These are phyloP conservation scores for Cosmopolites sordidus DNA, from an alignment of 2,888 invertebrate species.

Conservation along the genomic window DNA sequence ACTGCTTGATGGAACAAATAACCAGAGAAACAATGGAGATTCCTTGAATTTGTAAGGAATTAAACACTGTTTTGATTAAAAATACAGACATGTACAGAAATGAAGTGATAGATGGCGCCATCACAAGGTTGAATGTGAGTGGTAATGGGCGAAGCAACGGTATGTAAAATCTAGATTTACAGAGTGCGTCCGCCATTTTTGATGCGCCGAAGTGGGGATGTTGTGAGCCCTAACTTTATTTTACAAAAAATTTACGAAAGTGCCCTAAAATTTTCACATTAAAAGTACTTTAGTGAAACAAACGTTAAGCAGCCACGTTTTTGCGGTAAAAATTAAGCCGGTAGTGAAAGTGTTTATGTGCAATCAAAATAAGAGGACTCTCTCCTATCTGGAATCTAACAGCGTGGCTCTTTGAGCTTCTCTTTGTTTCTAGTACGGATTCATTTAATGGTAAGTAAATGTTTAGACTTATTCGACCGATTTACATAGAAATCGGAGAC, in stretches of 20 bases:
- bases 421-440: slow-evolving; percentile 48
- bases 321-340: slow-evolving; percentile 34
- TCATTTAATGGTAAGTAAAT: slow-evolving; percentile 45
- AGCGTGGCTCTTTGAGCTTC: slow-evolving; percentile 47
- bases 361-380: slow-evolving; percentile 41
- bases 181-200: slow-evolving; percentile 49
- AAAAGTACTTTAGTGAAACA: slow-evolving; percentile 40
- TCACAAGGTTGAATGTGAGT: slow-evolving; percentile 5
- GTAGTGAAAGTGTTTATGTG: slow-evolving; percentile 45
- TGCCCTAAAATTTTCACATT: slow-evolving; percentile 42
- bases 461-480: slow-evolving; percentile 18
- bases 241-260: slow-evolving; percentile 45
- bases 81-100: no score
- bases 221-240: slow-evolving; percentile 46
- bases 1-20: no score
- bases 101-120: slow-evolving; percentile 3
- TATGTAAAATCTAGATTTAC: slow-evolving; percentile 35
- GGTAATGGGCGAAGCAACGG: slow-evolving; percentile 39
- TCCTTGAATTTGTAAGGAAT: no score
- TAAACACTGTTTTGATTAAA: no score
- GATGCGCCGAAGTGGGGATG: slow-evolving; percentile 48
- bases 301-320: slow-evolving; percentile 33
- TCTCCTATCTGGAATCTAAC: slow-evolving; percentile 43
- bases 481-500: slow-evolving; percentile 7
- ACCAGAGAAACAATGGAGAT: no score